Evolutionary conservation across 2,797 vertebrate species (phyloP), one percentile per base, ranked within the genome.

Genomic region (Chromobotia macracanthus): DNA sequence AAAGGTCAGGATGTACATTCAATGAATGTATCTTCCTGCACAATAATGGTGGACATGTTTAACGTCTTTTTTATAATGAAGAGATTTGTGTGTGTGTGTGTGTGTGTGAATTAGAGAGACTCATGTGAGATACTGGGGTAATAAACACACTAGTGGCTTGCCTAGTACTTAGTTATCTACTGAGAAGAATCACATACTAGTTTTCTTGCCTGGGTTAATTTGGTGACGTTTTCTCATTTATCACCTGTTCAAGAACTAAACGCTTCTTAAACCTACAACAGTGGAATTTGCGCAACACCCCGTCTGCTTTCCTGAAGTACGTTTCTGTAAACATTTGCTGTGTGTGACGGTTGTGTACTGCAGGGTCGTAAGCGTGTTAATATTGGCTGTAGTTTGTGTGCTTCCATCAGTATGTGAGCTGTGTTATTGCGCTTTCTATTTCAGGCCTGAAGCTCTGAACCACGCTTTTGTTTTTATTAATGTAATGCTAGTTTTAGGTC

Each of bases 311-410:
- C 3, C 10, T 50, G 38, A 19, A 55, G 28, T 69, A 19, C 18
- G 18, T 44, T 76, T 58, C n/a, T 72, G 41, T 60, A 72, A 81
- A 77, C 67, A 71, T 73, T 46, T 21, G 51, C 23, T 51, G 8
- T 51, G 3, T 61, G 46, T 13, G 18, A 60, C 13, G 5, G 16
- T 64, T 44, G 12, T 44, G 31, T 73, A 18, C 50, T 28, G 41
- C 25, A 18, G 41, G 51, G 75, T 53, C 60, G 41, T 38, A 55
- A 23, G 18, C 3, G 48, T 65, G 23, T 71, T 58, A 60, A 61
- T 60, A 28, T 23, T 21, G 53, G 25, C 6, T 58, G 56, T 63
- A 31, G n/a, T 28, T 41, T 46, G 23, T 23, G 9, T 77, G 44
- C 25, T 51, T 8, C 41, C 16, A 23, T 21, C 5, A 7, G 48